Conservation (phyloP, 2,797 vertebrate genomes). For the Artibeus lituratus region DNA sequence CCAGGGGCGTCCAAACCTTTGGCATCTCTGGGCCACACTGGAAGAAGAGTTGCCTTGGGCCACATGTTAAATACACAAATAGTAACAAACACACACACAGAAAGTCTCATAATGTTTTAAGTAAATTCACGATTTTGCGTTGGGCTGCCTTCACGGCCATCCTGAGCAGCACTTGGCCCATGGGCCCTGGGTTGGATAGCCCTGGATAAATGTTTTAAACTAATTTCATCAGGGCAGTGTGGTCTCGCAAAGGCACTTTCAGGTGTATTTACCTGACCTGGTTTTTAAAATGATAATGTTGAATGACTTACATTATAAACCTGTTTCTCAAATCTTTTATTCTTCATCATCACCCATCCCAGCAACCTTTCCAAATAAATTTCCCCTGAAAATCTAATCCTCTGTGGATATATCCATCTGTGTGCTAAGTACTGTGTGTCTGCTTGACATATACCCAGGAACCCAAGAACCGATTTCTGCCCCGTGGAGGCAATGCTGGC, state of each 20-base stretch:
- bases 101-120: too few species aligned
- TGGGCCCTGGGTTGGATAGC: too few species aligned
- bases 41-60: too few species aligned
- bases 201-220: neutral
- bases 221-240: neutral
- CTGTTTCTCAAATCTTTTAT: neutral
- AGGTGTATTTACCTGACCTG: neutral
- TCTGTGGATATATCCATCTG: neutral
- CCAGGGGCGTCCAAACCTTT: too few species aligned
- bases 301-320: neutral
- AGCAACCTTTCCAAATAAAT: neutral
- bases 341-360: neutral
- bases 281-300: neutral
- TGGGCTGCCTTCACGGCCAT: too few species aligned
- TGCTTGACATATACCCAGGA: neutral
- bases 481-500: neutral
- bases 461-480: neutral
- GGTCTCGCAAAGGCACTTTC: neutral
- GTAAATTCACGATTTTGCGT: too few species aligned
- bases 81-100: too few species aligned
- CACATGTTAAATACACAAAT: too few species aligned
- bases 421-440: neutral
- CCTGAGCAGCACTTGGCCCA: too few species aligned
- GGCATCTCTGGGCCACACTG: too few species aligned
- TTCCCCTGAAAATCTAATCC: neutral